Conservation (phyloP, 2,888 invertebrate genomes). For the Neelides folsomi region DNA sequence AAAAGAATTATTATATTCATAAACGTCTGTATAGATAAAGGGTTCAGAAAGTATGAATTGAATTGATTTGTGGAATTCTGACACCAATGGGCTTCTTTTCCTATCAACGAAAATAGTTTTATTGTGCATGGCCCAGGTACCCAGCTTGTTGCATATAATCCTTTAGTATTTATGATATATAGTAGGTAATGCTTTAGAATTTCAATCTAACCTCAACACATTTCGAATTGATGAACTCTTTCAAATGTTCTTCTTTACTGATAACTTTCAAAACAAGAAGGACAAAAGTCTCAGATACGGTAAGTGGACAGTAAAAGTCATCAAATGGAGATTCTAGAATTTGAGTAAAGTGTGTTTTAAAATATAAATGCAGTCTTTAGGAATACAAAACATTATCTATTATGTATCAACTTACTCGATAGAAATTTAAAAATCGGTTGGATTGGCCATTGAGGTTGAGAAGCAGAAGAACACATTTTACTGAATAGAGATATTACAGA, state of each 20-base stretch:
- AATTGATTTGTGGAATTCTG: too few species aligned
- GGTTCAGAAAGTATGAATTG: too few species aligned
- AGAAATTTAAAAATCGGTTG: constrained; percentile 63
- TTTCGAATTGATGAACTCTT: constrained; percentile 48
- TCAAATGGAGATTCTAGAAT: constrained; percentile 27
- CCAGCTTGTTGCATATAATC: too few species aligned
- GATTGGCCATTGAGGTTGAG: constrained; percentile 60
- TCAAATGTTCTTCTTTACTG: constrained; percentile 59
- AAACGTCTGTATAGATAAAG: too few species aligned
- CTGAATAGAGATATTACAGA: constrained; percentile 73
- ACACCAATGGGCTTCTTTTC: too few species aligned
- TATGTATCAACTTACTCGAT: constrained; percentile 37
- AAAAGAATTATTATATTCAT: too few species aligned
- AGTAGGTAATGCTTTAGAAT: not conserved
- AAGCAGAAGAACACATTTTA: constrained; percentile 60
- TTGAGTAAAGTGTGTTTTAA: not conserved
- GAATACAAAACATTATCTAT: not conserved
- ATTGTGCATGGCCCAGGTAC: too few species aligned
- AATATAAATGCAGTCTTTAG: not conserved
- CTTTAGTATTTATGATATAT: not conserved
- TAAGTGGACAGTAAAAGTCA: constrained; percentile 32
- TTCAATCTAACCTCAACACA: constrained; percentile 27
- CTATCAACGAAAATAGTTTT: too few species aligned
- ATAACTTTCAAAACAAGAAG: constrained; percentile 68
- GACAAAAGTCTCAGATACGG: constrained; percentile 68